Conservation (phyloP, 2,888 invertebrate genomes). For the Hyposoter dolosus region DNA sequence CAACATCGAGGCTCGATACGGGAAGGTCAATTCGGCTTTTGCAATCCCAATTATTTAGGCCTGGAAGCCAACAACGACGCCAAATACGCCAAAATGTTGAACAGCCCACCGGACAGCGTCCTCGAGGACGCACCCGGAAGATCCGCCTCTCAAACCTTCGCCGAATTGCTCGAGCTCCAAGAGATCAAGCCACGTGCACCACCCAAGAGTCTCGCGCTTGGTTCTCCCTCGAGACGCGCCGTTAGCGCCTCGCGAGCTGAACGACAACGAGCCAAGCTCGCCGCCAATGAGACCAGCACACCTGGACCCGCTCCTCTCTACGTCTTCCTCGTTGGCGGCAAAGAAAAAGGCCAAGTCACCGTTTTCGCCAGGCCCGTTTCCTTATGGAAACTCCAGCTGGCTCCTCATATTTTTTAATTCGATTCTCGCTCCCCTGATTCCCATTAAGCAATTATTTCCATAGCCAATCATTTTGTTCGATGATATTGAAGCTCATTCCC, state of each 20-base stretch:
- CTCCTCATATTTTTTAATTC: conserved; percentile 82
- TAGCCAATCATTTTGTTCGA: neutral
- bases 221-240: conserved; percentile 85
- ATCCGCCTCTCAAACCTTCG: conserved; percentile 81
- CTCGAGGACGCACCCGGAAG: conserved; percentile 86
- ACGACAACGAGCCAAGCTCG: conserved; percentile 82
- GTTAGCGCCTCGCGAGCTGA: conserved; percentile 87
- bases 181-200: conserved; percentile 83
- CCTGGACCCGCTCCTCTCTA: conserved; percentile 87
- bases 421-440: neutral
- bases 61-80: conserved; percentile 85
- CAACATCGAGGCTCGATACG: conserved; percentile 78
- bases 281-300: conserved; percentile 79
- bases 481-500: neutral
- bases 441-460: neutral
- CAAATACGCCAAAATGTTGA: conserved; percentile 85
- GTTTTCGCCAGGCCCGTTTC: conserved; percentile 91
- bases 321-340: conserved; percentile 91
- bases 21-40: conserved; percentile 88
- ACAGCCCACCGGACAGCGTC: conserved; percentile 89
- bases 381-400: conserved; percentile 91
- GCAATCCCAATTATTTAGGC: conserved; percentile 91
- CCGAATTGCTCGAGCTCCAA: conserved; percentile 81
- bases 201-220: conserved; percentile 85
- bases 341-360: conserved; percentile 92